Evolutionary conservation across 2,888 invertebrate species (phyloP).

Genomic region (Pandemis corylana): DNA sequence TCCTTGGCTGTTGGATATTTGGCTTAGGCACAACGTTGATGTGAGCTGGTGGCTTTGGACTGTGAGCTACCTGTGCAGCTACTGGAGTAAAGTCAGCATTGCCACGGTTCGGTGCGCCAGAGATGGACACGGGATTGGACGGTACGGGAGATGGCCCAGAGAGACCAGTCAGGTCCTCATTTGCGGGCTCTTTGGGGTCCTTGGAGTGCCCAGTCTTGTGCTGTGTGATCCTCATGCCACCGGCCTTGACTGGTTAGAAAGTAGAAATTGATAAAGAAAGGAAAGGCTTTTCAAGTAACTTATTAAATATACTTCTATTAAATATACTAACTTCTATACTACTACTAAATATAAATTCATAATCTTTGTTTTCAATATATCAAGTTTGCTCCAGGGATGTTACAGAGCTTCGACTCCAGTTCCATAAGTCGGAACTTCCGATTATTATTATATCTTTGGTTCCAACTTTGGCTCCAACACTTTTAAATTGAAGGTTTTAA

Average conservation of each 20-base stretch:
- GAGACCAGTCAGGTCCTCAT: constrained; percentile 90
- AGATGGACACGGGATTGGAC: constrained; percentile 89
- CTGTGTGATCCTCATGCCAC: constrained; percentile 96
- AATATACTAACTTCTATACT: too few relatives aligned
- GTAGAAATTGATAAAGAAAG: background rate
- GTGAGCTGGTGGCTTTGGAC: constrained; percentile 90
- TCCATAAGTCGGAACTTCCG: too few relatives aligned
- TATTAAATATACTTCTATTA: background rate
- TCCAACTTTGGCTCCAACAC: too few relatives aligned
- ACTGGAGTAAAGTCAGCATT: constrained; percentile 95
- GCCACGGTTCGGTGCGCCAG: constrained; percentile 92
- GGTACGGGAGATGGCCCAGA: constrained; percentile 91
- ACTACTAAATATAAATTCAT: too few relatives aligned
- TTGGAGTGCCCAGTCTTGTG: constrained; percentile 90
- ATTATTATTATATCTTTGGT: too few relatives aligned
- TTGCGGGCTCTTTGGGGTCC: constrained; percentile 86
- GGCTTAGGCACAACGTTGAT: constrained; percentile 86
- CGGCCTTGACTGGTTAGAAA: constrained; percentile 90
- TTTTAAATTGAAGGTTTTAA: too few relatives aligned
- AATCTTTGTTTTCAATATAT: too few relatives aligned
- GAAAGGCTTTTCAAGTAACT: background rate
- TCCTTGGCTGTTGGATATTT: constrained; percentile 95
- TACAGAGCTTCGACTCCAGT: too few relatives aligned
- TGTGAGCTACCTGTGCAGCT: constrained; percentile 93
- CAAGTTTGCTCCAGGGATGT: too few relatives aligned